These are phyloP conservation scores for Tokudaia muenninki DNA, from an alignment of 2,797 vertebrate species.

Conservation along the genomic window DNA sequence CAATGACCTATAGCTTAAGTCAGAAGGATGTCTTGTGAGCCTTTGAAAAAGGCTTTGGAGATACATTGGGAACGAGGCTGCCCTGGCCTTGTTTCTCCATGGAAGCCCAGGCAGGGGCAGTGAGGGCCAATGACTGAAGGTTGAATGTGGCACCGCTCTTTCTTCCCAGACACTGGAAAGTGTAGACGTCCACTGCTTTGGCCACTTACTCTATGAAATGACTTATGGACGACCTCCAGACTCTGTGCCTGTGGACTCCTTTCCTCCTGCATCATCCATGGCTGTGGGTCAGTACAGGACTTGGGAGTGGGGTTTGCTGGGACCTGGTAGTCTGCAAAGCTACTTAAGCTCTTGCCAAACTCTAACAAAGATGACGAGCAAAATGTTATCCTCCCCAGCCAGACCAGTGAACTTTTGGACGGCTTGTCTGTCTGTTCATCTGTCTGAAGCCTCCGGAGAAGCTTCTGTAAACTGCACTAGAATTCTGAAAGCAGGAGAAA, in stretches of 20 bases:
- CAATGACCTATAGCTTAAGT: neutral
- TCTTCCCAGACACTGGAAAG: constrained; percentile 93
- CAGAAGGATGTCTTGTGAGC: neutral
- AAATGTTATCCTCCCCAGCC: neutral
- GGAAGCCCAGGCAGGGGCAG: neutral
- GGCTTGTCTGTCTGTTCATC: neutral
- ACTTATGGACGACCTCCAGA: constrained; percentile 95
- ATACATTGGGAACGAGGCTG: neutral
- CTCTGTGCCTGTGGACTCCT: constrained; percentile 92
- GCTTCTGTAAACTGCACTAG: neutral
- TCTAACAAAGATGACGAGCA: constrained; percentile 18
- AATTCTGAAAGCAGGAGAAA: neutral
- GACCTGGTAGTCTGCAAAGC: neutral
- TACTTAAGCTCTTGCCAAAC: neutral
- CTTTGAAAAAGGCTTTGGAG: neutral
- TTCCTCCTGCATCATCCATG: constrained; percentile 91
- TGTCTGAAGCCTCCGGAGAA: neutral
- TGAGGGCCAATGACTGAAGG: neutral
- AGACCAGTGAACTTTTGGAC: neutral
- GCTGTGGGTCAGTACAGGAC: constrained; percentile 92
- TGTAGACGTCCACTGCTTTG: constrained; percentile 96
- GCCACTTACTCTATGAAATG: constrained; percentile 98
- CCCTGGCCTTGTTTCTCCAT: neutral
- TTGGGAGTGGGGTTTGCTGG: neutral
- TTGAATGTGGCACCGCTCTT: neutral